Evolutionary conservation across 1,140 invertebrate genomes (phyloP).

Genomic region (Arion vulgaris): DNA sequence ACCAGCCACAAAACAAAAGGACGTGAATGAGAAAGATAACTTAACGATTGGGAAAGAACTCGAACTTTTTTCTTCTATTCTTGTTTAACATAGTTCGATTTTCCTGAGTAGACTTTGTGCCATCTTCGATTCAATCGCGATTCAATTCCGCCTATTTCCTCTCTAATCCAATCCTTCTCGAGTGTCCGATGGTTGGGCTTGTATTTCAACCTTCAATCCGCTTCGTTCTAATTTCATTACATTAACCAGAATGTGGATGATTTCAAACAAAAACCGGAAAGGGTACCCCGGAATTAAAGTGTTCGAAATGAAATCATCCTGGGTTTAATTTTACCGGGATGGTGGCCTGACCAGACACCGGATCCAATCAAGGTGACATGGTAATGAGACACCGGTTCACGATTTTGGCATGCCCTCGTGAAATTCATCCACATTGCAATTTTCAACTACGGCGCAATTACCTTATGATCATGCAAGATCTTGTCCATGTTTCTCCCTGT

Average conservation of each 20-base stretch:
- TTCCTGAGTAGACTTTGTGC: neutral
- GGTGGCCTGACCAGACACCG: neutral
- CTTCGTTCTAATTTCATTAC: constrained; percentile 4
- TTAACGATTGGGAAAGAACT: neutral
- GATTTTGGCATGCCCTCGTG: neutral
- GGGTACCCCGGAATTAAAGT: constrained; percentile 10
- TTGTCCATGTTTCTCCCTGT: no score
- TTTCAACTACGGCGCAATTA: no score
- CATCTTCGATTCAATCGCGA: constrained; percentile 9
- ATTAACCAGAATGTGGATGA: neutral
- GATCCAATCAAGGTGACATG: constrained; percentile 3
- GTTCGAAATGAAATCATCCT: constrained; percentile 7
- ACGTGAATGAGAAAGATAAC: neutral
- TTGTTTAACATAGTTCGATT: neutral
- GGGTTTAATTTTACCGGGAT: neutral
- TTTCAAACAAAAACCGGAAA: constrained; percentile 11
- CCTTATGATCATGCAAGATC: no score
- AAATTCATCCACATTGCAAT: neutral
- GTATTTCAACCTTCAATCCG: constrained; percentile 14
- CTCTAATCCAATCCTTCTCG: constrained; percentile 11
- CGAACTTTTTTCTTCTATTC: neutral
- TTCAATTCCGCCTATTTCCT: neutral
- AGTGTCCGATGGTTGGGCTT: neutral
- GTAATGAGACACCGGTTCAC: neutral
- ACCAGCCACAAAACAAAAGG: neutral